Base-by-base conservation (phyloP, 2,888 invertebrate species). In the Dimorphilus gyrociliatus region DNA sequence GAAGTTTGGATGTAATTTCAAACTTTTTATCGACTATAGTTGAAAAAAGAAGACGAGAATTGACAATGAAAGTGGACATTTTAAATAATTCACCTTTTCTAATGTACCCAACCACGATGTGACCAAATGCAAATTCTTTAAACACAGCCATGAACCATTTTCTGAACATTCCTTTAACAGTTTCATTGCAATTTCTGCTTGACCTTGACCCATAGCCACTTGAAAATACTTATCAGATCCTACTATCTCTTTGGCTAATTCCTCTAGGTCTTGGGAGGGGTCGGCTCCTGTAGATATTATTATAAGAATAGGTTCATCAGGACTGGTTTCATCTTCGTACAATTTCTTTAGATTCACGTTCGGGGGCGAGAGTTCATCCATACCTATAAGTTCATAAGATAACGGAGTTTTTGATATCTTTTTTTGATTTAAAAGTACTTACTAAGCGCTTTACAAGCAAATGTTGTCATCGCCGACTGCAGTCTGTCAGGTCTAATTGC, bases 201-300 rank as follows among this genome's bases (percentile, higher is more conserved):
- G 78, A 12, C 79, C 81, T 62, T 77, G 76, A 4, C 82, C 81
- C 66, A 82, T 72, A 3, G 81, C 76, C 32, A 82, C 70, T 63
- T 77, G 76, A 36, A 57, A 64, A 50, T 64, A 74, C 63, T 60
- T 68, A 48, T 53, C 63, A 37, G 60, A 41, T 5, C 68, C 68
- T 13, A 69, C 55, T 1, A 55, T 53, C 17, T 57, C 67, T 8
- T 63, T 50, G 0, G 78, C 78, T 23, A 79, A 60, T 27, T 74
- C 72, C 35, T 71, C 68, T 8, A 86, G 68, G 56, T 85, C 84
- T 15, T 73, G 72, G 1, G 85, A 78, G 15, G 88, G 90, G 68
- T 94, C 92, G 21, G 79, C 77, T 21, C 90, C 92, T 16, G 84
- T 75, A 31, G 82, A 77, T 23, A 81, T 75, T 29, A 92, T 71